Evolutionary conservation across 2,113 vertebrate species (phyloP), one percentile per base, ranked within the genome.

Genomic region (Lagopus muta): DNA sequence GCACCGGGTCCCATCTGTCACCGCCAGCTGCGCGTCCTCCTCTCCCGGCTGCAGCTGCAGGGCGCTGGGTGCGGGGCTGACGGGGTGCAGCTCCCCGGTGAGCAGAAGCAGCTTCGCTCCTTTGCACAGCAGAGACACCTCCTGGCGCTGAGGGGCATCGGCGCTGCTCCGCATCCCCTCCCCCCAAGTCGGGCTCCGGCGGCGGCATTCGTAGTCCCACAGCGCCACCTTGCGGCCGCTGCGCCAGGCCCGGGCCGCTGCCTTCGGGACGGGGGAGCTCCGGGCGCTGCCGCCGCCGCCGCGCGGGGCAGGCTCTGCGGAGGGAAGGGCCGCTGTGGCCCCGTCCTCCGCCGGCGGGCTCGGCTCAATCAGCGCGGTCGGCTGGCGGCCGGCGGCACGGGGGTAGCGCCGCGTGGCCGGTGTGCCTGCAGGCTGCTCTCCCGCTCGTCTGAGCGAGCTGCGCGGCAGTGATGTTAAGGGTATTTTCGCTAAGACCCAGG

Each of bases 361-460:
- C 14, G 11, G 27, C 42, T 24, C 15, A 16, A 5, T 7, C 8
- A 2, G 40, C 12, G 32, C 55, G 24, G 57, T 18, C n/a, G 42
- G 38, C 32, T 20, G 14, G 30, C 45, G 19, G 22, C 32, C 8
- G 34, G 4, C 22, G 42, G 1, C 25, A 4, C 28, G 2, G 34
- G 42, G 43, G 8, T 8, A 4, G 8, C 16, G 14, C 22, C 8
- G 25, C 13, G 40, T 22, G 75, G 57, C 62, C n/a, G 69, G 34
- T 65, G 57, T 94, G 95, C 95, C 81, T 89, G 80, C 73, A 66
- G 96, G 93, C 58, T 24, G 28, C 25, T 24, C 10, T 8, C 7
- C 21, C 1, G 13, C 14, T 8, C 27, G 6, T 25, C 32, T 32
- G 42, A 42, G 43, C 42, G 14, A 6, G 4, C 12, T 4, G 1